These are phyloP conservation scores for Drosophila neutralis DNA, from an alignment of 2,888 invertebrate genomes.

Conservation along the genomic window DNA sequence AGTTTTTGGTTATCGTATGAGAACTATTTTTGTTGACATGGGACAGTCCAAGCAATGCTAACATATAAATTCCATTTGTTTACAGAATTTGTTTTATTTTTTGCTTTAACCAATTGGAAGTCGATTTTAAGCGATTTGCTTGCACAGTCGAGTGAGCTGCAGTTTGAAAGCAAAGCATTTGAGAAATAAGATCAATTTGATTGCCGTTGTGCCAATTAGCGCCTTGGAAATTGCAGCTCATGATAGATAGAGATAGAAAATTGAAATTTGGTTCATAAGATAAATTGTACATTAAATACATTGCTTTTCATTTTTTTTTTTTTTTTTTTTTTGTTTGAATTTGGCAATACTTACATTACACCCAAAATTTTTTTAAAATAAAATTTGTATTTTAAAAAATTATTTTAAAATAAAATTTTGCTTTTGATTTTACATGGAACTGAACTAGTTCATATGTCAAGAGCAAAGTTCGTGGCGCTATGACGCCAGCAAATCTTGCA, in stretches of 20 bases:
- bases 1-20: slow-evolving; percentile 35
- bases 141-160: slow-evolving; percentile 40
- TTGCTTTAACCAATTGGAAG: slow-evolving; percentile 12
- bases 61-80: slow-evolving; percentile 9
- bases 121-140: slow-evolving; percentile 24
- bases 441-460: slow-evolving; percentile 48
- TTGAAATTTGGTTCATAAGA: slow-evolving; percentile 45
- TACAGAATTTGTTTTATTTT: slow-evolving; percentile 5
- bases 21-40: slow-evolving; percentile 3
- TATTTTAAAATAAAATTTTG: slow-evolving; percentile 84
- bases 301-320: slow-evolving; percentile 52
- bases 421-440: slow-evolving; percentile 82
- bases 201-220: slow-evolving; percentile 27
- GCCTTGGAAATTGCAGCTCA: slow-evolving; percentile 41
- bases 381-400: slow-evolving; percentile 84
- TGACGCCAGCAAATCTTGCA: slow-evolving; percentile 36
- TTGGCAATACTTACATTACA: slow-evolving; percentile 83
- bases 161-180: slow-evolving; percentile 37
- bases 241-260: slow-evolving; percentile 23
- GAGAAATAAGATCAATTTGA: slow-evolving; percentile 5
- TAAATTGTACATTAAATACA: slow-evolving; percentile 69
- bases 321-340: slow-evolving; percentile 32
- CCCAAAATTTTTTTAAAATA: slow-evolving; percentile 84
- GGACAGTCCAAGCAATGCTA: slow-evolving; percentile 33
- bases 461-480: slow-evolving; percentile 23